Base-by-base conservation (phyloP, 1,140 invertebrate species). In the Plectus sambesii region DNA sequence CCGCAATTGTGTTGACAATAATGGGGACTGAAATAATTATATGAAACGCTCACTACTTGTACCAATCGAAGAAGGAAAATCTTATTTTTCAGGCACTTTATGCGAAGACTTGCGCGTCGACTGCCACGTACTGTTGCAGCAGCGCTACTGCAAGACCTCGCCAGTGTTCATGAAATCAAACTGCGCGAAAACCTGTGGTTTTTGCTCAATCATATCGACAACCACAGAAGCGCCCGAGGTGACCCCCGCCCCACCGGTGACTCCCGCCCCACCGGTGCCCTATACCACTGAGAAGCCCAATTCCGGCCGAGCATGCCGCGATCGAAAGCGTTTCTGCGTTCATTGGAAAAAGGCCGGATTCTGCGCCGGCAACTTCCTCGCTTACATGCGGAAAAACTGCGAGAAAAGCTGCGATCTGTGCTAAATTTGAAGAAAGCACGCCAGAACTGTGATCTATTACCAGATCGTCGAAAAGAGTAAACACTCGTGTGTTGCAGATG, bases 51-150 rank as follows among this genome's bases (percentile, higher is more conserved):
- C n/a, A n/a, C n/a, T n/a, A n/a, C n/a, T n/a, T n/a, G n/a, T n/a
- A n/a, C n/a, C n/a, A n/a, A n/a, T n/a, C n/a, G n/a, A n/a, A n/a
- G n/a, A n/a, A n/a, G n/a, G n/a, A n/a, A n/a, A 66, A 68, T 68
- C 70, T 5, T 54, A 59, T 5, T 73, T 73, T 71, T 35, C 61
- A 5, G 37, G 42, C 2, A 58, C n/a, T 62, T 51, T 73, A 63
- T 62, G 63, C 59, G 47, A 72, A 69, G 58, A 69, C 72, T 2
- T 76, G 66, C 58, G 69, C 61, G 54, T 66, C 49, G 55, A 75
- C 69, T 62, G 60, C 63, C 65, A 63, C 48, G 64, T 55, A 40
- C 46, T 68, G 25, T 61, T 59, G 24, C 49, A 51, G 44, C 49
- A 51, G 23, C 67, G 64, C 22, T 66, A 66, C 27, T 66, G 63